Evolutionary conservation across 2,888 invertebrate genomes (phyloP).

Genomic region (Melanostoma scalare): DNA sequence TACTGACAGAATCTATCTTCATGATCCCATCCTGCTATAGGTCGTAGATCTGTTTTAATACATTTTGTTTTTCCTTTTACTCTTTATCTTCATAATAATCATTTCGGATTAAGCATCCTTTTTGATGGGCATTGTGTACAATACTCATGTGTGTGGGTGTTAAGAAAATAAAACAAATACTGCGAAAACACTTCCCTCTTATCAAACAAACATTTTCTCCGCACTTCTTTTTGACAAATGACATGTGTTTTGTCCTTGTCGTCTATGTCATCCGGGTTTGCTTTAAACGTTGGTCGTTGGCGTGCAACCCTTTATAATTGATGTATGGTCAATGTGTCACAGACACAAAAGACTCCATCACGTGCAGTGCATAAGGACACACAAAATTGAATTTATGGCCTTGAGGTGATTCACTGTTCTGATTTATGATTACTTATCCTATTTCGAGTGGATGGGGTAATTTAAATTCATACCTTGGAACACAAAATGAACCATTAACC

Average conservation of each 20-base stretch:
- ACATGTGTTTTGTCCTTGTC: constrained; percentile 74
- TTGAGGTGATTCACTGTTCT: constrained; percentile 51
- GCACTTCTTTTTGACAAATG: constrained; percentile 73
- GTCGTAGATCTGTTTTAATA: constrained; percentile 24
- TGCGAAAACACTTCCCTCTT: constrained; percentile 23
- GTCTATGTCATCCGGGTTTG: constrained; percentile 57
- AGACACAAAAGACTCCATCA: constrained; percentile 42
- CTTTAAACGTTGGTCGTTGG: constrained; percentile 29
- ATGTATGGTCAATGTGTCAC: constrained; percentile 54
- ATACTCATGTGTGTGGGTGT: neutral
- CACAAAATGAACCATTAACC: neutral
- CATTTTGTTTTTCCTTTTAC: neutral
- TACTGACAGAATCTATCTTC: constrained; percentile 35
- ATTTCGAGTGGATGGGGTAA: constrained; percentile 1
- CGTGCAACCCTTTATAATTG: constrained; percentile 56
- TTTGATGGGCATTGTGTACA: neutral
- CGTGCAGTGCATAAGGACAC: constrained; percentile 53
- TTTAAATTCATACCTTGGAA: constrained; percentile 29
- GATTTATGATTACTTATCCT: constrained; percentile 49
- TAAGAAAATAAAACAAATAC: constrained; percentile 12
- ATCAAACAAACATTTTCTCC: constrained; percentile 49
- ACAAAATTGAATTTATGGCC: constrained; percentile 67
- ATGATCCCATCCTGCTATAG: constrained; percentile 3
- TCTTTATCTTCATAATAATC: constrained; percentile 22
- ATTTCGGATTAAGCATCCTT: constrained; percentile 18